Conservation (phyloP, 37 sponge, comb jelly and placozoan genomes). For the Trichoplax adhaerens region DNA sequence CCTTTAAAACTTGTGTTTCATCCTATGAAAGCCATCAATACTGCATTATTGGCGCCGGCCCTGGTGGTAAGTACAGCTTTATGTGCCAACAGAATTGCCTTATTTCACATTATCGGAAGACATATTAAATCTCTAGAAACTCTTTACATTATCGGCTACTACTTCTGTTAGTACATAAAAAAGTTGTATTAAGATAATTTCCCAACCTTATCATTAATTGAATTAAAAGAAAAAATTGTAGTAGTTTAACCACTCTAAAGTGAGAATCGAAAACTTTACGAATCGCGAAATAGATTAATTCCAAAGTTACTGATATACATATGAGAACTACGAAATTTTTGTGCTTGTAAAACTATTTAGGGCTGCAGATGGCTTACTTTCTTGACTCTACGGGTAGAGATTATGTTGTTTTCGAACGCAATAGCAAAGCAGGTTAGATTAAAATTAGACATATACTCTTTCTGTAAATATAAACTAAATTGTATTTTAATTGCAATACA, state of each 20-base stretch:
- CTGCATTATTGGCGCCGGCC: slow-evolving; percentile 87
- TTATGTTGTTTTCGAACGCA: slow-evolving; percentile 72
- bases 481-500: neutral
- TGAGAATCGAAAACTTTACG: too few relatives aligned
- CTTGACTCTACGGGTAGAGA: slow-evolving; percentile 51
- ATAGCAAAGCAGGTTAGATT: slow-evolving; percentile 43
- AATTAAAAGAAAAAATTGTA: too few relatives aligned
- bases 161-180: too few relatives aligned
- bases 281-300: too few relatives aligned
- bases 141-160: too few relatives aligned
- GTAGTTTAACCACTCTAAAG: too few relatives aligned
- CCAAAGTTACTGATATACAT: too few relatives aligned
- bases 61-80: slow-evolving; percentile 36
- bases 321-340: neutral
- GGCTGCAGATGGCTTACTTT: slow-evolving; percentile 79
- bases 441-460: neutral
- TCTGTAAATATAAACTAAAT: neutral
- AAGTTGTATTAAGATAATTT: too few relatives aligned
- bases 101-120: too few relatives aligned
- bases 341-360: slow-evolving; percentile 2
- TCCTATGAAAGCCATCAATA: slow-evolving; percentile 8
- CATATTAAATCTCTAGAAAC: too few relatives aligned
- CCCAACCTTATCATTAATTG: neutral
- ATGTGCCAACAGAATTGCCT: too few relatives aligned
- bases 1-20: too few relatives aligned